Base-by-base conservation (phyloP, 2,888 invertebrate species). In the Perizoma affinitatum region DNA sequence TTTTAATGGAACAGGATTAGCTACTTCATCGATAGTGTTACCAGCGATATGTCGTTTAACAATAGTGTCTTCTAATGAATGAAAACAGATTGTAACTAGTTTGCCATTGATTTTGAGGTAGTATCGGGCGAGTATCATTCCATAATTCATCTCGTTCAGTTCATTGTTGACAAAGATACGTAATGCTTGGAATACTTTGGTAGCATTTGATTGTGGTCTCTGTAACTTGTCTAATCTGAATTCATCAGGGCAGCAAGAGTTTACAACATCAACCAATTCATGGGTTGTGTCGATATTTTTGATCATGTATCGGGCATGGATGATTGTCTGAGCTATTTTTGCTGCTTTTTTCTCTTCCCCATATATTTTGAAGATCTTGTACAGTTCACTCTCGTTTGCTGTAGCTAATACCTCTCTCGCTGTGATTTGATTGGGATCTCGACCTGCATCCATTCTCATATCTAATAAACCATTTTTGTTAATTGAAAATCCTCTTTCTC, bases 131-230 rank as follows among this genome's bases (percentile, higher is more conserved):
- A 98, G 75, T 34, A 96, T 82, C 85, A 99, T 94, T 0, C 95
- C 98, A 82, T 96, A 97, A 89, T 98, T 97, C 1, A 99, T 94
- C 92, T 99, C 98, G 83, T 99, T 99, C 0, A 99, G 88, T 90
- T 99, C 99, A 83, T 99, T 97, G 81, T 99, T 99, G 0, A 99
- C 97, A 86, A 99, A 98, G 75, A 99, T 98, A 63, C 99, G 93
- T 64, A 99, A 84, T 0, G 98, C 98, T 92, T 98, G 94, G 88
- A 99, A 99, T 0, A 97, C 95, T 92, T 97, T 98, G 0, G 98
- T 98, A 0, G 98, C 98, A 62, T 94, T 94, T 75, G 98, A 98
- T 4, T 96, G 88, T 3, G 94, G 94, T 63, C 97, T 92, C 58
- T 96, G 95, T 6, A 98, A 76, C 83, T 95, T 96, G 79, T 98